A percentile compares a stretch with the other conserved stretches of the same genome.
Conservation (phyloP, 2,888 invertebrate species). For the Deroplatys truncata region DNA sequence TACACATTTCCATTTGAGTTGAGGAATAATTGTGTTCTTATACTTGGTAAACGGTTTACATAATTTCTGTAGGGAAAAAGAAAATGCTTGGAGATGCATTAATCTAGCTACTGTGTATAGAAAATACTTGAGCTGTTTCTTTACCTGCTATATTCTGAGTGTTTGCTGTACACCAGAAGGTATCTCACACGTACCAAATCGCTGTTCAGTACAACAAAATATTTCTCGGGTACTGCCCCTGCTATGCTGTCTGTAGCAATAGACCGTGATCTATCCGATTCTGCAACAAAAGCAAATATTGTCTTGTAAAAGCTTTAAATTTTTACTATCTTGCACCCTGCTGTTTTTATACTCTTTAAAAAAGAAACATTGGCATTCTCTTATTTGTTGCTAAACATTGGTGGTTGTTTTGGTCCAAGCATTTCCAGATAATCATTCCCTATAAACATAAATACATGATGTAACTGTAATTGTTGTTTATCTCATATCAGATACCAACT, state of each 20-base stretch:
- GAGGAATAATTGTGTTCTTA: too few relatives aligned
- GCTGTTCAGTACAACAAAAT: constrained; percentile 72
- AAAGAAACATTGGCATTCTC: too few relatives aligned
- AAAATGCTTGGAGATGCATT: not conserved
- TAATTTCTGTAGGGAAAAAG: not conserved
- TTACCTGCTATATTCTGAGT: not conserved
- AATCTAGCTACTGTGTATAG: not conserved
- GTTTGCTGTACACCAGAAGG: constrained; percentile 61
- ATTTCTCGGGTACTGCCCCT: constrained; percentile 58
- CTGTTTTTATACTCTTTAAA: too few relatives aligned
- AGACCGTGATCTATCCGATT: constrained; percentile 26
- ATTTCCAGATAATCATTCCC: too few relatives aligned
- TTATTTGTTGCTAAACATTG: too few relatives aligned
- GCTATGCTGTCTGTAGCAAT: constrained; percentile 40
- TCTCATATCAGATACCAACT: too few relatives aligned
- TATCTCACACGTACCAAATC: constrained; percentile 72
- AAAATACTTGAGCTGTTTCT: not conserved
- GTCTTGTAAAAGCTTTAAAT: not conserved
- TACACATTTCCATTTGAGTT: not conserved
- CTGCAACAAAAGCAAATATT: not conserved
- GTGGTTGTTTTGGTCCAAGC: too few relatives aligned
- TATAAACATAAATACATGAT: too few relatives aligned
- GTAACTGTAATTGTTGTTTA: too few relatives aligned
- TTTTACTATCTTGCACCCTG: too few relatives aligned
- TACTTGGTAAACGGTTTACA: not conserved